Base-by-base conservation (phyloP, 2,888 invertebrate genomes). In the Drosophila tanythrix region DNA sequence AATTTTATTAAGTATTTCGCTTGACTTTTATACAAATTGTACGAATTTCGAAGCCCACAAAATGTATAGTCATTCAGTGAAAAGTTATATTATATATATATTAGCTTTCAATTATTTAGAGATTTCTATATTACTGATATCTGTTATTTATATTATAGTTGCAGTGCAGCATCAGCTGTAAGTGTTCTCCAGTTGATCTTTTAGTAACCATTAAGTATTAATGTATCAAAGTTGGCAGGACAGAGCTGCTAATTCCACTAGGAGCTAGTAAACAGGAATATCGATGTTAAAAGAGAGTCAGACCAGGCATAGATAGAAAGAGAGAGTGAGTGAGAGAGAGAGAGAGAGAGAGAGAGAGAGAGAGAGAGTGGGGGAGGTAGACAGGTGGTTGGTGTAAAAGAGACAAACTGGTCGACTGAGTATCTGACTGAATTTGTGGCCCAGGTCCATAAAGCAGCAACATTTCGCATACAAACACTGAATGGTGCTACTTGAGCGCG, bases 401-500 rank as follows among this genome's bases (percentile, higher is more conserved):
- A 55, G 67, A 53, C 46, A 56, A 64, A 63, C 65, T 65, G 57
- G 48, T 35, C 50, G 50, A 35, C 38, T 64, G 51, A 66, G 15
- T 58, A 59, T 51, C 57, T 52, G 52, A 57, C 48, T 64, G 61
- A 38, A 58, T 53, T 63, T 68, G 58, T 71, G 59, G 53, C 76
- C 58, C 69, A 63, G 66, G 35, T 66, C 55, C 67, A 81, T 78
- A 81, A 78, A 78, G 74, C 70, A 77, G 78, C 71, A 78, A 63
- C 65, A 77, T 66, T 77, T 81, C 56, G 69, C 61, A 74, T 74
- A 81, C 68, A 80, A 67, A 77, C 74, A 74, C 69, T 78, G 70
- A 78, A 81, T 81, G 70, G 81, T 64, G 70, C 82, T 78, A 81
- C 80, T 81, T 81, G 80, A 82, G 70, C 61, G 82, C 66, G 69